Base-by-base conservation (phyloP, 2,888 invertebrate genomes). In the Eupithecia subfuscata region DNA sequence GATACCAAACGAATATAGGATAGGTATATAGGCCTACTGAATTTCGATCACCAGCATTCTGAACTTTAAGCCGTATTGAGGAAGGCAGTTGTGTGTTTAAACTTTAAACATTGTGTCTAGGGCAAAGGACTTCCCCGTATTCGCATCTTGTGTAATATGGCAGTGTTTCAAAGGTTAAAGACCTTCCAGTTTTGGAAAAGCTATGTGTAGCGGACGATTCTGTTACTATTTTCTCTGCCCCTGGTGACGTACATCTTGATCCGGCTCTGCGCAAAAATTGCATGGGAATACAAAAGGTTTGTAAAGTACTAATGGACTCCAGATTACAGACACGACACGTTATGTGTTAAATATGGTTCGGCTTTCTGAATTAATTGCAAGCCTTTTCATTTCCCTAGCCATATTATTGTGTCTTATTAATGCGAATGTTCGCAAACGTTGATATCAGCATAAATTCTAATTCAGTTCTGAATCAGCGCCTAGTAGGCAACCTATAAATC, bases 231-330 rank as follows among this genome's bases (percentile, higher is more conserved):
- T 56, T 56, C n/a, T 56, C 52, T 22, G 22, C 52, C 52, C 52
- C 22, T 56, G 11, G n/a, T 56, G n/a, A 22, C 4, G 25, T 60
- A 25, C 25, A 22, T 14, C 34, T 68, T 56, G 43, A 12, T 70
- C 12, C 74, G 45, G 14, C 52, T 40, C 70, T 74, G 70, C 30
- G 12, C 12, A 73, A 6, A 43, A 34, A 16, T 74, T 74, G 64
- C 74, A 70, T 70, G 56, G 70, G 40, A 70, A 40, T 65, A 52
- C 64, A 65, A 64, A 45, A 52, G 52, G 43, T 74, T 70, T 65
- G 74, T 70, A 22, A 34, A 74, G 69, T 65, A 34, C 74, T 75
- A 79, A 74, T 70, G 74, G 74, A 74, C 56, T 37, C 12, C 74
- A 74, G 74, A 70, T 74, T 52, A 37, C 48, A 63, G 34, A 64